Evolutionary conservation across 2,888 invertebrate genomes (phyloP).

Genomic region (Spatulosminthurus flaviceps): DNA sequence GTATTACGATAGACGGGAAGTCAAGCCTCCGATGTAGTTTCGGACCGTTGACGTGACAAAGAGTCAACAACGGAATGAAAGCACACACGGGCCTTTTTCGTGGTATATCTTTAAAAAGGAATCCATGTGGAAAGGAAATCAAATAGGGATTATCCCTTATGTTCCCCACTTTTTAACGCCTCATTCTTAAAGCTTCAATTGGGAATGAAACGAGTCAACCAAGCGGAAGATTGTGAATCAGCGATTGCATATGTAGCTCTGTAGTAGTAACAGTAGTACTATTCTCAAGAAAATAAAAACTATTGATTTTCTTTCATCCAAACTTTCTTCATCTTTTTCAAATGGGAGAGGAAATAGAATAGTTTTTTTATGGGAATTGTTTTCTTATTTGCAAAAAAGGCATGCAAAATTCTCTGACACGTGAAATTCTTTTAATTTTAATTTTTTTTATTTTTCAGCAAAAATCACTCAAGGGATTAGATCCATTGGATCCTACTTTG

Average conservation of each 20-base stretch:
- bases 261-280: too few relatives aligned
- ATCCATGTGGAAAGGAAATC: too few relatives aligned
- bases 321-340: too few relatives aligned
- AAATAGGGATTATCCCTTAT: too few relatives aligned
- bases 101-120: too few relatives aligned
- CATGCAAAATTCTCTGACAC: background rate
- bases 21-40: too few relatives aligned
- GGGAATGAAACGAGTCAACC: slow-evolving; percentile 13
- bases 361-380: background rate
- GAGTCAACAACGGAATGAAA: background rate
- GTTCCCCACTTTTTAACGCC: too few relatives aligned
- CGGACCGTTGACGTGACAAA: too few relatives aligned
- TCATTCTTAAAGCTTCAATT: slow-evolving; percentile 27
- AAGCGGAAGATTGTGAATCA: slow-evolving; percentile 19
- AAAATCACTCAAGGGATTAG: slow-evolving; percentile 65
- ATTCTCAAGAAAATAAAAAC: slow-evolving; percentile 19
- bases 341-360: background rate
- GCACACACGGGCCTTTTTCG: too few relatives aligned
- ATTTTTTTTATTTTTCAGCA: slow-evolving; percentile 63
- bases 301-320: slow-evolving; percentile 34
- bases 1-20: too few relatives aligned
- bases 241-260: too few relatives aligned
- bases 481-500: slow-evolving; percentile 64
- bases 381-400: too few relatives aligned
- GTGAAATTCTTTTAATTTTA: background rate